Conservation (phyloP, 2,797 vertebrate genomes). For the Oreonectes daqikongensis region DNA sequence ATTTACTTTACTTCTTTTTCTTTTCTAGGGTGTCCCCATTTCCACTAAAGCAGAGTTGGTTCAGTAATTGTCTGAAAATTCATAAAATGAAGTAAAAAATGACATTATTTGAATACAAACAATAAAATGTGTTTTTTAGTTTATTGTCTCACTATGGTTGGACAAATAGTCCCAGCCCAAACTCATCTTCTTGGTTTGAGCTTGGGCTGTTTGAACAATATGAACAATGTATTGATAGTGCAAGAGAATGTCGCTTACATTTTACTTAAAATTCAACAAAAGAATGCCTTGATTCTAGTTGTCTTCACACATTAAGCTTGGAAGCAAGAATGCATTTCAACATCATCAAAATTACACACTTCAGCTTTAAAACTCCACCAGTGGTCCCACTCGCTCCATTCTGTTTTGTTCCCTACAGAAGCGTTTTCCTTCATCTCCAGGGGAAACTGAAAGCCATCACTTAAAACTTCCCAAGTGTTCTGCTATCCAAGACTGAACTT, state of each 20-base stretch:
- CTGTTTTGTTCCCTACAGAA: conserved; percentile 32
- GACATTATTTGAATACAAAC: neutral
- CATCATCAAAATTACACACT: neutral
- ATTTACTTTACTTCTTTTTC: neutral
- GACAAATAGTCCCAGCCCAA: neutral
- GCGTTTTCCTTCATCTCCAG: conserved; percentile 45
- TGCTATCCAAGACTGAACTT: conserved; percentile 32
- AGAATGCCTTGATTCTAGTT: neutral
- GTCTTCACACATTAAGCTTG: neutral
- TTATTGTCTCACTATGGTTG: no score
- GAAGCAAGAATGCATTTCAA: neutral
- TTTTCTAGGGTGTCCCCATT: neutral
- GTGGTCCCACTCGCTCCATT: conserved; percentile 10
- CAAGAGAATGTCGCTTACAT: neutral
- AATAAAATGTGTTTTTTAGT: neutral
- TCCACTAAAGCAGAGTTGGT: neutral
- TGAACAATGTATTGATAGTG: neutral
- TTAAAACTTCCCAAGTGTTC: conserved; percentile 38
- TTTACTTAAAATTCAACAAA: neutral
- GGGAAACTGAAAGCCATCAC: conserved; percentile 46
- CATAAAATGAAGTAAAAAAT: no score
- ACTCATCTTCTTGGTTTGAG: neutral
- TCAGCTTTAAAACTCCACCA: conserved; percentile 19
- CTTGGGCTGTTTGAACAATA: neutral
- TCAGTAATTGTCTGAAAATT: no score